These are phyloP conservation scores for Oscarella lobularis DNA, from an alignment of 37 sponge, comb jelly and placozoan genomes.

Conservation along the genomic window DNA sequence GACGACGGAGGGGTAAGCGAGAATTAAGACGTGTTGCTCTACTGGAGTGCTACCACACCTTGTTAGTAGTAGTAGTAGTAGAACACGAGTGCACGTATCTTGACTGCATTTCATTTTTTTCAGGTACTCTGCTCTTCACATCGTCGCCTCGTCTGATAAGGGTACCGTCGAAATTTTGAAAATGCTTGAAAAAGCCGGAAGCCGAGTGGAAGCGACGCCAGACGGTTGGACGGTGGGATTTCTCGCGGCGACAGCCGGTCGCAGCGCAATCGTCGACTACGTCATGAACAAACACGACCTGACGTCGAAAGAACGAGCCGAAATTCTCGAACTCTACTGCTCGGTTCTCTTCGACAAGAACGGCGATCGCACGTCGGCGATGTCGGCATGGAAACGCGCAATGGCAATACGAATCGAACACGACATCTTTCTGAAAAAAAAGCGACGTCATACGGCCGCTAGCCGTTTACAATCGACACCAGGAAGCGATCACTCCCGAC, in stretches of 20 bases:
- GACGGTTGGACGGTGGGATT: not conserved
- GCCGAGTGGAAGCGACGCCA: not conserved
- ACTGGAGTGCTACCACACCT: too few species aligned
- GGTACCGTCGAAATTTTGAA: not conserved
- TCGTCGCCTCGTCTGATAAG: not conserved
- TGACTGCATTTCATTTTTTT: too few species aligned
- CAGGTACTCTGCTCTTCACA: not conserved
- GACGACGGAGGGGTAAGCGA: not conserved
- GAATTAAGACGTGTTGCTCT: too few species aligned
- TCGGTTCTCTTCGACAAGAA: not conserved
- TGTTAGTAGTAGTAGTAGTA: too few species aligned
- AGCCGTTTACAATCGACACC: not conserved
- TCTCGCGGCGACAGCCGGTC: not conserved
- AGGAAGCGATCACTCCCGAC: not conserved
- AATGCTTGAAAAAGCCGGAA: not conserved
- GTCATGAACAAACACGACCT: not conserved
- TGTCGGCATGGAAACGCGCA: not conserved
- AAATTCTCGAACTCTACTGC: not conserved
- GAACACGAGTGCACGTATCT: too few species aligned
- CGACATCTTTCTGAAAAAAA: not conserved
- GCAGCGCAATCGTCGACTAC: not conserved
- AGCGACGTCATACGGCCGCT: not conserved
- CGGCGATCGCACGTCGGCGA: not conserved
- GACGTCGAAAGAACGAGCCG: not conserved
- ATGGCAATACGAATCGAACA: not conserved